Conservation (phyloP, 2,113 vertebrate species). For the Copsychus sechellarum region DNA sequence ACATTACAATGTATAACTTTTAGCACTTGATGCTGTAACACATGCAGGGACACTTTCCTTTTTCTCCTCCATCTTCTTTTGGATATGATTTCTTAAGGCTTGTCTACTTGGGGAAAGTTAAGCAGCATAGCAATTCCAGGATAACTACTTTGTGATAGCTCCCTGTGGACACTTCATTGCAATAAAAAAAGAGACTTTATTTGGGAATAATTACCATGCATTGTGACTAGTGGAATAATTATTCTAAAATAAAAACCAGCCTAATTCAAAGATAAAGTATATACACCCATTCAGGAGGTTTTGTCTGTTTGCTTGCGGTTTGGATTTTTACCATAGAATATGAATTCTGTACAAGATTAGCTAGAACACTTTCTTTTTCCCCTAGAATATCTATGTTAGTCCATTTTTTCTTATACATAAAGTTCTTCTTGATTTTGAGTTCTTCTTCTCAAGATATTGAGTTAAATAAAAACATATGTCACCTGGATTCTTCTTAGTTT, state of each 20-base stretch:
- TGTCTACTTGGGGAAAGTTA: slow-evolving; percentile 27
- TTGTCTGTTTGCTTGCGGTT: not conserved
- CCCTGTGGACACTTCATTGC: slow-evolving; percentile 50
- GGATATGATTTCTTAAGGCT: slow-evolving; percentile 40
- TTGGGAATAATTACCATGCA: slow-evolving; percentile 56
- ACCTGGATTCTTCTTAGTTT: not conserved
- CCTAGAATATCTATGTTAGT: not conserved
- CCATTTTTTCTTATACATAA: not conserved
- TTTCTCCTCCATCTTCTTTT: not conserved
- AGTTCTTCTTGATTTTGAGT: not conserved
- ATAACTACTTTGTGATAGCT: slow-evolving; percentile 60
- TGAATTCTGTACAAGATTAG: not conserved
- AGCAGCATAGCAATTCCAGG: slow-evolving; percentile 36
- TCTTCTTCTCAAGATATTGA: not conserved
- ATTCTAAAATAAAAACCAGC: slow-evolving; percentile 52
- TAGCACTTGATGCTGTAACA: not conserved
- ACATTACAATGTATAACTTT: slow-evolving; percentile 13
- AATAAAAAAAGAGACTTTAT: slow-evolving; percentile 57
- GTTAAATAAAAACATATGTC: not conserved
- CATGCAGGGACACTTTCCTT: not conserved
- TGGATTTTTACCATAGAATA: not conserved
- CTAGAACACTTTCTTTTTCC: not conserved
- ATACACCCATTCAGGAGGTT: not conserved
- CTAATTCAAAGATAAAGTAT: slow-evolving; percentile 18
- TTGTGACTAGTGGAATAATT: slow-evolving; percentile 56